Percentiles rank a stretch among this genome's conserved stretches.
phyloP scores from a whole-genome alignment of 2,797 vertebrate genomes.

The Clarias laeviceps region DNA sequence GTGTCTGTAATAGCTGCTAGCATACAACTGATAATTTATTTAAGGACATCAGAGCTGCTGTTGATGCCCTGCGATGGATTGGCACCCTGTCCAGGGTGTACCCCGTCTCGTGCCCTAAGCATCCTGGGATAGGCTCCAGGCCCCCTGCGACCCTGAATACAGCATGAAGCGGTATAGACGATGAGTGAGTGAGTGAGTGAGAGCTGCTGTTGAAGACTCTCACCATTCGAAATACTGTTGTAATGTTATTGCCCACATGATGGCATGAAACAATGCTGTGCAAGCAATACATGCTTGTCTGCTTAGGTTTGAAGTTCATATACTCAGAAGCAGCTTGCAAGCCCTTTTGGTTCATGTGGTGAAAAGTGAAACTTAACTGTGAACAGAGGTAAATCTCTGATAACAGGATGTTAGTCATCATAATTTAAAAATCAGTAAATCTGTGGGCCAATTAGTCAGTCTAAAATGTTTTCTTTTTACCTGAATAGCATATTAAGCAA shows the following conservation, averaged over 20 bases:
- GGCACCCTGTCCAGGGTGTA: no score
- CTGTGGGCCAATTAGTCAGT: neutral
- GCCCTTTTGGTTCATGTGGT: neutral
- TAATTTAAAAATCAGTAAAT: neutral
- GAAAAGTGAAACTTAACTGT: neutral
- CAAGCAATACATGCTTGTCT: neutral
- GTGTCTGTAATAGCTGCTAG: no score
- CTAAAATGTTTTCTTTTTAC: neutral
- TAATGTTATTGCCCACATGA: neutral
- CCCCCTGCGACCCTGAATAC: no score
- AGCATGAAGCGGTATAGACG: no score
- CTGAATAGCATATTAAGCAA: neutral
- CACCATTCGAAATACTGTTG: neutral
- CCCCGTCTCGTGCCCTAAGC: no score
- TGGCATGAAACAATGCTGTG: neutral
- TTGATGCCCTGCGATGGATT: no score
- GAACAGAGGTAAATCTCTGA: conserved; percentile 4
- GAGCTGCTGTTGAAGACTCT: no score
- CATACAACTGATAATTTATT: no score
- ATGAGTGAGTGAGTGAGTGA: no score
- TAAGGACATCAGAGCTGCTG: no score
- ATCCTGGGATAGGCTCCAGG: no score
- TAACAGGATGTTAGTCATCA: conserved; percentile 27
- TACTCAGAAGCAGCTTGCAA: neutral
- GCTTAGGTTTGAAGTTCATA: neutral